Evolutionary conservation across 1,140 invertebrate genomes (phyloP).

Genomic region (Plodia interpunctella): DNA sequence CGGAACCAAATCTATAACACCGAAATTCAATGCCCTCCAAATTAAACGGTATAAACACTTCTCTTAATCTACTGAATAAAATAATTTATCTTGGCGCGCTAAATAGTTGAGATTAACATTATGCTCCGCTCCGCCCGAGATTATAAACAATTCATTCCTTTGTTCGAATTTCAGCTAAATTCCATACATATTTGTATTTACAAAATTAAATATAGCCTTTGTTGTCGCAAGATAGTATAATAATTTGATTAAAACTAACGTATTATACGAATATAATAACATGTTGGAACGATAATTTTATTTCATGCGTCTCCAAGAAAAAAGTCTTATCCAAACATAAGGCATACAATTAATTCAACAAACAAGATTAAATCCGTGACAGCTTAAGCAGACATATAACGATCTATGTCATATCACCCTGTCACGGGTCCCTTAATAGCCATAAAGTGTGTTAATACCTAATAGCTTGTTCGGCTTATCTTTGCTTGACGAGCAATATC

Average conservation of each 20-base stretch:
- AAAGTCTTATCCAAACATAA: too few species aligned
- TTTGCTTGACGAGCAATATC: slow-evolving; percentile 25
- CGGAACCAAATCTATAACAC: neutral
- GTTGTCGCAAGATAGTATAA: neutral
- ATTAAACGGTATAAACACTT: neutral
- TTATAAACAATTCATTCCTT: slow-evolving; percentile 4
- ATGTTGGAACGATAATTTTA: too few species aligned
- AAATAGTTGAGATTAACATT: slow-evolving; percentile 7
- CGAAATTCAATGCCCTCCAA: slow-evolving; percentile 1
- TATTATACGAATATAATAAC: too few species aligned
- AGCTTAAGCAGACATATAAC: neutral
- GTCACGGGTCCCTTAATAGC: neutral
- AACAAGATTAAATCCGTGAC: neutral
- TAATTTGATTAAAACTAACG: too few species aligned
- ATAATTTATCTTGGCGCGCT: neutral
- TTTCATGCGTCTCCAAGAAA: too few species aligned
- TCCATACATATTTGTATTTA: slow-evolving; percentile 7
- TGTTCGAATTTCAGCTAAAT: neutral
- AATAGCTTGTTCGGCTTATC: slow-evolving; percentile 25
- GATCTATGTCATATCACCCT: neutral
- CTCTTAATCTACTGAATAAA: neutral
- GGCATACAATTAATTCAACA: too few species aligned
- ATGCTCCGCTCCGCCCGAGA: neutral
- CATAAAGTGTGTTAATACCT: slow-evolving; percentile 29
- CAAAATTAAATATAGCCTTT: slow-evolving; percentile 7